A percentile compares a stretch with the other conserved stretches of the same genome.
These are phyloP conservation scores for Marisa cornuarietis DNA, from an alignment of 1,140 invertebrate genomes.

Conservation along the genomic window DNA sequence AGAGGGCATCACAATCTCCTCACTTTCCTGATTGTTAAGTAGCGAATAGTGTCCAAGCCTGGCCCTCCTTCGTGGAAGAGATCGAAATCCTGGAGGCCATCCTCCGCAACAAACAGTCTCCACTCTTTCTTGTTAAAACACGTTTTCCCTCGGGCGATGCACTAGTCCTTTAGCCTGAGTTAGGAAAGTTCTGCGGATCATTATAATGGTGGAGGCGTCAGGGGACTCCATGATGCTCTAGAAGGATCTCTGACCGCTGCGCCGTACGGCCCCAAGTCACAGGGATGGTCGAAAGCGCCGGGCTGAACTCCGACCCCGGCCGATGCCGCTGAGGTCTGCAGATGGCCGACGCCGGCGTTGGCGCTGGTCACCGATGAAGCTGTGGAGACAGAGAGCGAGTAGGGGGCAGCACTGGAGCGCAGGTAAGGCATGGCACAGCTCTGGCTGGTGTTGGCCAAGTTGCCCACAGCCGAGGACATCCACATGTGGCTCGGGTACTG, in stretches of 20 bases:
- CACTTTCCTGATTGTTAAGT: too few relatives aligned
- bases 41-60: too few relatives aligned
- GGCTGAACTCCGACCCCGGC: slow-evolving; percentile 27
- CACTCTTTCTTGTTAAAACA: too few relatives aligned
- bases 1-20: too few relatives aligned
- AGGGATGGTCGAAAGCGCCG: slow-evolving; percentile 47
- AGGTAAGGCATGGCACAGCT: slow-evolving; percentile 60
- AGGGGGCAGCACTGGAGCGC: slow-evolving; percentile 38
- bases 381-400: slow-evolving; percentile 31
- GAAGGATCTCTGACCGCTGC: slow-evolving; percentile 35
- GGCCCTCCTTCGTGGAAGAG: too few relatives aligned
- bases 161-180: too few relatives aligned
- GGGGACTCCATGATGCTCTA: slow-evolving; percentile 50
- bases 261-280: slow-evolving; percentile 51
- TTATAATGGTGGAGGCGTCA: slow-evolving; percentile 56
- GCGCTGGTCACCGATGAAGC: slow-evolving; percentile 26
- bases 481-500: slow-evolving; percentile 60
- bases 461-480: slow-evolving; percentile 52
- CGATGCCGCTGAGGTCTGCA: slow-evolving; percentile 28
- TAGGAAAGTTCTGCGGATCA: too few relatives aligned
- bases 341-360: slow-evolving; percentile 28
- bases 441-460: slow-evolving; percentile 56
- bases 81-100: too few relatives aligned
- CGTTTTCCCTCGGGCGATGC: neutral
- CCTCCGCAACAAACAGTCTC: too few relatives aligned